phyloP scores from a whole-genome alignment of 2,113 vertebrate genomes.

The Callopanchax toddi region DNA sequence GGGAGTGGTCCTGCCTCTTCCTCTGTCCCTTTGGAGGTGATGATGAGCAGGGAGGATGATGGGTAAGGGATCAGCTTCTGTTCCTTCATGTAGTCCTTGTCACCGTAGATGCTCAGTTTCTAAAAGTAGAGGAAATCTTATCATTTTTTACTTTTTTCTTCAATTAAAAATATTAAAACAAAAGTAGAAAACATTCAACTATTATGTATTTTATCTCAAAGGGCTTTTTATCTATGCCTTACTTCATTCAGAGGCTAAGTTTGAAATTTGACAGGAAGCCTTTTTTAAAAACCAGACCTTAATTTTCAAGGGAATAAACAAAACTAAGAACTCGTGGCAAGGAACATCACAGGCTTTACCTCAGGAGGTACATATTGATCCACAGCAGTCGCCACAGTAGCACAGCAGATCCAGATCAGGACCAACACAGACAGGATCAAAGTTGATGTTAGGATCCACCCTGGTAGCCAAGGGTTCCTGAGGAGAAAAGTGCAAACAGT shows the following conservation, averaged over 20 bases:
- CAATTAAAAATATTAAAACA: too few relatives aligned
- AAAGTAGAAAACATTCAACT: too few relatives aligned
- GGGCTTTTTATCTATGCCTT: too few relatives aligned
- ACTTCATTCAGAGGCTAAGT: too few relatives aligned
- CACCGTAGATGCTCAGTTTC: slow-evolving; percentile 97
- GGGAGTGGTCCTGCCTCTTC: slow-evolving; percentile 92
- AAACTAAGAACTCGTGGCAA: neutral
- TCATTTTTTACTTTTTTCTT: too few relatives aligned
- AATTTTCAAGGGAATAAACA: neutral
- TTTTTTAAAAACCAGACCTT: neutral
- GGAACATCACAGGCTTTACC: slow-evolving; percentile 68
- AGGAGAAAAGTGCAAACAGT: neutral
- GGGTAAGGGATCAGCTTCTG: slow-evolving; percentile 89
- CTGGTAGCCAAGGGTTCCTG: slow-evolving; percentile 89
- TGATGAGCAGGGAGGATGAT: slow-evolving; percentile 87
- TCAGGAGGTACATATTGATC: slow-evolving; percentile 95
- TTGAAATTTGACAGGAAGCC: neutral
- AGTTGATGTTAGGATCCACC: slow-evolving; percentile 94
- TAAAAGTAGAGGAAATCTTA: slow-evolving; percentile 54
- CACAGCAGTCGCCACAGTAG: slow-evolving; percentile 94
- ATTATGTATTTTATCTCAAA: too few relatives aligned
- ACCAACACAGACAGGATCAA: slow-evolving; percentile 92
- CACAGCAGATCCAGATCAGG: slow-evolving; percentile 97
- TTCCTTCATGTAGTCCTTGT: slow-evolving; percentile 88
- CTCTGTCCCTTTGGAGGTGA: slow-evolving; percentile 83